Evolutionary conservation across 2,797 vertebrate species (phyloP).

Genomic region (Pteronotus mesoamericanus): DNA sequence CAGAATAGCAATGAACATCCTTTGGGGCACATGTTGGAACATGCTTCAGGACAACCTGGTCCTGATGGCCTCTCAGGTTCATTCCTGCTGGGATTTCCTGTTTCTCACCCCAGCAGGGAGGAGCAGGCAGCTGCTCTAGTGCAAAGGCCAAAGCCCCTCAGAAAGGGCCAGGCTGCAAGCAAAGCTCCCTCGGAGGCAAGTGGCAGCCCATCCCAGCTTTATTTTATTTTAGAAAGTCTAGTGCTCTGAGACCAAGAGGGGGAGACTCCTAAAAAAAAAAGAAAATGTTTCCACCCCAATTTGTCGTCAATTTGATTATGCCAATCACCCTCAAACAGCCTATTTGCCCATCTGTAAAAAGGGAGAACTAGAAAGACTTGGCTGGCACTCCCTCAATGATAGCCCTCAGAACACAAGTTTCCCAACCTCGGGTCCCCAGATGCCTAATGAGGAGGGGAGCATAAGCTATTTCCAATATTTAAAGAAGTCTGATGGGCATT

Average conservation of each 20-base stretch:
- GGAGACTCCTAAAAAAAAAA: background rate
- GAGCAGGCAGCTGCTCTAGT: background rate
- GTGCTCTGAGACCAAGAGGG: background rate
- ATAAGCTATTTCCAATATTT: background rate
- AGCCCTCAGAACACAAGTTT: background rate
- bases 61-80: background rate
- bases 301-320: background rate
- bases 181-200: accelerated
- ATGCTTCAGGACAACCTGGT: background rate
- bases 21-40: no score
- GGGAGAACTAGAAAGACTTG: background rate
- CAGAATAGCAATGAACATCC: background rate
- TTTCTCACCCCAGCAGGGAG: background rate
- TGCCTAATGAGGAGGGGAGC: background rate
- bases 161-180: background rate
- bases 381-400: background rate
- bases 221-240: background rate
- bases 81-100: background rate
- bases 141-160: background rate
- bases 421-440: background rate
- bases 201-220: background rate
- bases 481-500: background rate
- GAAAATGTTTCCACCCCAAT: background rate
- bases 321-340: background rate
- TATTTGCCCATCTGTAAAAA: background rate